These are phyloP conservation scores for Crenichthys baileyi DNA, from an alignment of 2,797 vertebrate genomes.

Conservation along the genomic window DNA sequence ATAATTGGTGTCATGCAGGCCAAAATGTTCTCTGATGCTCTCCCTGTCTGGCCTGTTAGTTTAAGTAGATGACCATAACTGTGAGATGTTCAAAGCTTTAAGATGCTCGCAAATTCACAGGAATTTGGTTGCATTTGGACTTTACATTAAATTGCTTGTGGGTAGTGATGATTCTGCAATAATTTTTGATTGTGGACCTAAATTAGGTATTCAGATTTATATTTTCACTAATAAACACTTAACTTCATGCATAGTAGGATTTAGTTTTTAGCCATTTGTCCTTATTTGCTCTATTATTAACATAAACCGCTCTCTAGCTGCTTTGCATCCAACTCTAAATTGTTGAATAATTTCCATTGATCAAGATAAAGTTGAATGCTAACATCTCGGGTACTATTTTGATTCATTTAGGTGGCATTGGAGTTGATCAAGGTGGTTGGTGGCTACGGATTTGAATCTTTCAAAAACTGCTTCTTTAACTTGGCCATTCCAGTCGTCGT, in stretches of 20 bases:
- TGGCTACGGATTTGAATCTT: conserved; percentile 87
- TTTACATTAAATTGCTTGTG: too few relatives aligned
- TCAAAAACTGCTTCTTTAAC: conserved; percentile 98
- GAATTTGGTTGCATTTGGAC: too few relatives aligned
- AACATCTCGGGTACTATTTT: background rate
- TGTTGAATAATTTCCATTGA: background rate
- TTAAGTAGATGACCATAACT: too few relatives aligned
- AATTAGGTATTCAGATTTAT: background rate
- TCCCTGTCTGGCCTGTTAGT: too few relatives aligned
- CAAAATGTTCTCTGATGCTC: too few relatives aligned
- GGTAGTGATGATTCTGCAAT: too few relatives aligned
- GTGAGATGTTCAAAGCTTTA: too few relatives aligned
- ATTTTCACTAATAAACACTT: background rate
- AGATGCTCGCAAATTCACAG: too few relatives aligned
- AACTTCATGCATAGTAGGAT: background rate
- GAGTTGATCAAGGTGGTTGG: conserved; percentile 94
- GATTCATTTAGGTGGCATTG: conserved; percentile 86
- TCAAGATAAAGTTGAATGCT: background rate
- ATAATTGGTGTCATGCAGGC: too few relatives aligned
- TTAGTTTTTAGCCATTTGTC: too few relatives aligned
- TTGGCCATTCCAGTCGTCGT: conserved; percentile 96
- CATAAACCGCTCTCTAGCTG: background rate
- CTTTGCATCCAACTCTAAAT: background rate
- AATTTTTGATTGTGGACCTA: too few relatives aligned
- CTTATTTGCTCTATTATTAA: background rate